phyloP scores from a whole-genome alignment of 2,797 vertebrate species.

The Dryobates pubescens region DNA sequence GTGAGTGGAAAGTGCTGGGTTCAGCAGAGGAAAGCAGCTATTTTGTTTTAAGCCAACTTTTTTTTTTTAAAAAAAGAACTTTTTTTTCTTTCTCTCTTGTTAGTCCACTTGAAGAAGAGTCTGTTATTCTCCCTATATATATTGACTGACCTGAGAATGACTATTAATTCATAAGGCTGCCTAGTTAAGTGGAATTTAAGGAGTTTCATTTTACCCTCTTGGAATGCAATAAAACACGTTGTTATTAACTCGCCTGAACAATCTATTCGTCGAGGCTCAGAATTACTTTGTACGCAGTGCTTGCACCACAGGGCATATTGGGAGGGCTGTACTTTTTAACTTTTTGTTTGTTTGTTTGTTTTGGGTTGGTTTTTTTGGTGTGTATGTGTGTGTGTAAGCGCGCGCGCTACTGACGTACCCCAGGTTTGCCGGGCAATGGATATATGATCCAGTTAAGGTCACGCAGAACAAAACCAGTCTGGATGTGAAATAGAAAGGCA shows the following conservation, averaged over 20 bases:
- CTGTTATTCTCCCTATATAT: slow-evolving; percentile 21
- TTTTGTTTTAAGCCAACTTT: neutral
- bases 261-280: slow-evolving; percentile 34
- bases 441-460: slow-evolving; percentile 21
- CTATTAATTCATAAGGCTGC: slow-evolving; percentile 55
- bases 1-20: neutral
- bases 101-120: slow-evolving; percentile 28
- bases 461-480: slow-evolving; percentile 14
- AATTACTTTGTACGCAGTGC: slow-evolving; percentile 2
- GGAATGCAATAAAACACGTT: slow-evolving; percentile 66
- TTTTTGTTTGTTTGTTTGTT: neutral
- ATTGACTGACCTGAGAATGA: slow-evolving; percentile 40
- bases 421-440: neutral
- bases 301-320: neutral
- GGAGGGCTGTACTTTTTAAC: neutral
- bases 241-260: slow-evolving; percentile 65
- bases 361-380: neutral
- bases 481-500: neutral
- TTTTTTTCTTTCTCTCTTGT: neutral
- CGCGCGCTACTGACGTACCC: neutral
- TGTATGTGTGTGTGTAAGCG: too few relatives aligned
- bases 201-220: slow-evolving; percentile 55
- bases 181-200: slow-evolving; percentile 66
- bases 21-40: neutral
- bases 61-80: too few relatives aligned